Percentiles rank a stretch among this genome's conserved stretches.
Conservation (phyloP, 2,113 vertebrate species). For the Mionectes macconnelli region DNA sequence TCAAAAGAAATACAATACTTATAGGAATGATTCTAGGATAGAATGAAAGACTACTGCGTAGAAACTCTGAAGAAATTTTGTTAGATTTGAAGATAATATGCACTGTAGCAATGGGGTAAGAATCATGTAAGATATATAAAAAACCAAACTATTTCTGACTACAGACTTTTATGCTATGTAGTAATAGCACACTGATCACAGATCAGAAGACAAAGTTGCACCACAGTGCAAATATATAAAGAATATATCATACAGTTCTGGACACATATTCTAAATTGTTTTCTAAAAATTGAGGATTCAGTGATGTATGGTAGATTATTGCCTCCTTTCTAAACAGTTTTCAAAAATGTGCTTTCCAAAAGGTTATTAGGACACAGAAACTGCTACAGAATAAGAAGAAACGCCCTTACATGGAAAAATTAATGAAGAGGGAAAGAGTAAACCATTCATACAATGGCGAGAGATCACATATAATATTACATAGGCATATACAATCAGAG, state of each 20-base stretch:
- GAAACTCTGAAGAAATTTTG: neutral
- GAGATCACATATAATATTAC: neutral
- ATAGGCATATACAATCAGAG: neutral
- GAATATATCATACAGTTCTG: neutral
- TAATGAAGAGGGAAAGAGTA: neutral
- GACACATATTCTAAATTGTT: neutral
- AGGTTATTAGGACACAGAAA: neutral
- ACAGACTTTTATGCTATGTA: fast-evolving
- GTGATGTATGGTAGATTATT: neutral
- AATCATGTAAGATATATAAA: neutral
- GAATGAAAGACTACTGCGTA: neutral
- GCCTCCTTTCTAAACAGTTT: neutral
- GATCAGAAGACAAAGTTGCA: neutral
- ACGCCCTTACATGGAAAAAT: neutral
- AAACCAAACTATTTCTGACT: neutral
- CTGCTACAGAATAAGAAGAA: neutral
- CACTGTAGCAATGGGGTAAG: neutral
- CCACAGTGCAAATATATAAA: neutral
- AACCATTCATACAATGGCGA: neutral
- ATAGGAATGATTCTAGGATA: neutral
- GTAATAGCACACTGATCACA: neutral
- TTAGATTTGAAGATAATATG: neutral
- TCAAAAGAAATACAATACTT: neutral
- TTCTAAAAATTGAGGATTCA: neutral
- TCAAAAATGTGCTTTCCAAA: neutral